Evolutionary conservation across 2,888 invertebrate species (phyloP), one percentile per base, ranked within the genome.

Genomic region (Yponomeuta sedellus): DNA sequence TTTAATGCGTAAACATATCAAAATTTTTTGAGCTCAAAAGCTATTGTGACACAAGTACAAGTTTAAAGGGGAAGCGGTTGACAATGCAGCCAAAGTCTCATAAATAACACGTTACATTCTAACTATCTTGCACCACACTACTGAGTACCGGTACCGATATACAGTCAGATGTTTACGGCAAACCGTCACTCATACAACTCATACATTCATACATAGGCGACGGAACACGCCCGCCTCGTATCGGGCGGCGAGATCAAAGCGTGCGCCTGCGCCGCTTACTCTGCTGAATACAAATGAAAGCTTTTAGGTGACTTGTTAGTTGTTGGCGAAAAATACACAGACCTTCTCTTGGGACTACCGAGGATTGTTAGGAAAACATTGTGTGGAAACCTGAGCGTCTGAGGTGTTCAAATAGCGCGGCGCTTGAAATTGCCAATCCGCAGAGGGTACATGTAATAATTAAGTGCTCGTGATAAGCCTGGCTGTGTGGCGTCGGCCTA

Each of bases 231-330:
- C 19, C 19, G 59, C 59, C n/a, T 4, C 58, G 39, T 66, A 65
- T 66, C 69, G 20, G 20, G 66, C 67, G 66, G 69, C 66, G 16
- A 69, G 65, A 69, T 67, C 69, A 69, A 69, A 69, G 65, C 25
- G 34, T 52, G 44, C 56, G 57, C 65, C 64, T 56, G 22, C 40
- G 61, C 16, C 62, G 57, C 19, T 10, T 3, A 22, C 59, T 11
- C 19, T 19, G 59, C 25, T 1, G 59, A 59, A 59, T 59, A 59
- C 59, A 59, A 59, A 59, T 52, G 12, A 12, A 52, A 52, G 44
- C 44, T 52, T 52, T 52, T 52, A 16, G 44, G 12, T 16, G 44
- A 3, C 16, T 16, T 52, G 44, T 52, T 52, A 16, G 44, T 16
- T 52, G 44, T 52, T 52, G 5, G 44, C 44, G 44, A 52, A 52